These are phyloP conservation scores for Neogobius melanostomus DNA, from an alignment of 2,113 vertebrate species.

Conservation along the genomic window DNA sequence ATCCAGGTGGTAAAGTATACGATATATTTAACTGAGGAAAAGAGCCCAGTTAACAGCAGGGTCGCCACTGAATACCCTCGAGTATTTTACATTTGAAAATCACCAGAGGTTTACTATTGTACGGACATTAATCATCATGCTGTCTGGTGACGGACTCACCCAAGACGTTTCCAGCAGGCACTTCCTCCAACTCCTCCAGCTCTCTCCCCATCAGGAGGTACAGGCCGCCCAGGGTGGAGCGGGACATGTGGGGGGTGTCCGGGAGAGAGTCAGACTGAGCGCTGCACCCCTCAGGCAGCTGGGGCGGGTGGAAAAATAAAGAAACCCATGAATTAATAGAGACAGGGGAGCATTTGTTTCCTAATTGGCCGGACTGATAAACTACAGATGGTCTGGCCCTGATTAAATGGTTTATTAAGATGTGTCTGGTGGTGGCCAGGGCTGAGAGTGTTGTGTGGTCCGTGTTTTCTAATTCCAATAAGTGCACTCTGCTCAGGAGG, in stretches of 20 bases:
- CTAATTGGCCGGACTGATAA: neutral
- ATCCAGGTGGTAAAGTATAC: no score
- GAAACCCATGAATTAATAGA: neutral
- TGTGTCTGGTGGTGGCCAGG: neutral
- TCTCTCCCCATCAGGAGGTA: conserved; percentile 95
- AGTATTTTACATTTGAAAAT: no score
- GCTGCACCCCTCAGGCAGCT: conserved; percentile 81
- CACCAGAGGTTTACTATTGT: no score
- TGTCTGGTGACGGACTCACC: conserved; percentile 67
- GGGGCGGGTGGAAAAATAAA: neutral
- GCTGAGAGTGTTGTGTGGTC: neutral
- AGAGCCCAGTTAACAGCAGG: no score
- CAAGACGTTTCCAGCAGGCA: conserved; percentile 91
- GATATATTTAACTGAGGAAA: no score
- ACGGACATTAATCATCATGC: no score
- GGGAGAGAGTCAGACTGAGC: conserved; percentile 61
- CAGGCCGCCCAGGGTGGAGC: conserved; percentile 82
- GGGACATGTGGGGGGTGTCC: conserved; percentile 81
- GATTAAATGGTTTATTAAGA: conserved; percentile 6
- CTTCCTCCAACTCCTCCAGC: conserved; percentile 88
- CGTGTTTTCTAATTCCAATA: neutral
- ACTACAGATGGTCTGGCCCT: neutral
- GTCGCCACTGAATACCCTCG: no score
- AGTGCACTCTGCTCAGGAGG: neutral
- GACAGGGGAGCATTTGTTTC: neutral